Evolutionary conservation across 2,797 vertebrate species (phyloP).

Genomic region (Corythornis leucogaster): DNA sequence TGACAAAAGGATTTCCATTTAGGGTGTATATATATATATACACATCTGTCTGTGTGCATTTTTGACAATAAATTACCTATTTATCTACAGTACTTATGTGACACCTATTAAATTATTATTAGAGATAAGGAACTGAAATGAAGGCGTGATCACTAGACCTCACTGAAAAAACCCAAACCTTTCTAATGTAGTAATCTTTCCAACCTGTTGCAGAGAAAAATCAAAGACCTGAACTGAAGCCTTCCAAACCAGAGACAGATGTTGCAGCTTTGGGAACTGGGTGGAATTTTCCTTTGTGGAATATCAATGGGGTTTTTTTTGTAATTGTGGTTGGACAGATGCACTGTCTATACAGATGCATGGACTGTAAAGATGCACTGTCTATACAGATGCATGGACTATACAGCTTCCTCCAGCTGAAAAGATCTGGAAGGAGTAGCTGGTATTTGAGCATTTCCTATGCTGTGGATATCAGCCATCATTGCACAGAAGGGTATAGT

Average conservation of each 20-base stretch:
- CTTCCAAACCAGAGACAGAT: slow-evolving; percentile 59
- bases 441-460: background rate
- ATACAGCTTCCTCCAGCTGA: background rate
- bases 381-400: background rate
- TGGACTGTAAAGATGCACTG: slow-evolving; percentile 1
- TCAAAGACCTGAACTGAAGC: slow-evolving; percentile 58
- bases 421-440: background rate
- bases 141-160: slow-evolving; percentile 14
- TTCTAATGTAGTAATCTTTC: slow-evolving; percentile 35
- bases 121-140: slow-evolving; percentile 52
- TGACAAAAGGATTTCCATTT: slow-evolving; percentile 4
- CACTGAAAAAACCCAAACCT: background rate
- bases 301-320: background rate
- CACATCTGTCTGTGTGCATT: background rate
- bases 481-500: background rate
- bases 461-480: background rate
- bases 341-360: background rate
- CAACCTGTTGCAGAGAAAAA: slow-evolving; percentile 55
- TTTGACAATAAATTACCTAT: slow-evolving; percentile 30
- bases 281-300: slow-evolving; percentile 63
- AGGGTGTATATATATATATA: background rate
- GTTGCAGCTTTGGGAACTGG: slow-evolving; percentile 45
- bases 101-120: slow-evolving; percentile 55
- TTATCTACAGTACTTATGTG: slow-evolving; percentile 11
- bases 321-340: slow-evolving; percentile 27